phyloP scores from a whole-genome alignment of 2,888 invertebrate species.

The Galerucella pusilla region DNA sequence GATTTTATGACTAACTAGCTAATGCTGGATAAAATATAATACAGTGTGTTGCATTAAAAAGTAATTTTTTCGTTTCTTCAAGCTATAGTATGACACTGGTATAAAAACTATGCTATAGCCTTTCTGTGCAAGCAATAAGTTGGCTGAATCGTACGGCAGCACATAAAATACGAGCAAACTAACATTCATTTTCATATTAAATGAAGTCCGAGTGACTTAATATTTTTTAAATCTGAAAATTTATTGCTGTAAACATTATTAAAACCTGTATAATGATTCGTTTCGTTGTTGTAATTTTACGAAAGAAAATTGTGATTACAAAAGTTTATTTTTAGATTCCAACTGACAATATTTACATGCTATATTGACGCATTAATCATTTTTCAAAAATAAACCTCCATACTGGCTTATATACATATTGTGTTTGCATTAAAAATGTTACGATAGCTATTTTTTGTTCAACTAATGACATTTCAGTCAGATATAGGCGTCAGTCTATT shows the following conservation, averaged over 20 bases:
- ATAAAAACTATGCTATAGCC: too few species aligned
- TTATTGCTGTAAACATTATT: neutral
- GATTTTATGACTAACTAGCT: too few species aligned
- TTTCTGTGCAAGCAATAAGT: too few species aligned
- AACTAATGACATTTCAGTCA: neutral
- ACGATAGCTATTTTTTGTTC: neutral
- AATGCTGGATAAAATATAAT: too few species aligned
- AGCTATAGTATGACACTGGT: too few species aligned
- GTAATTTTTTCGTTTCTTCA: too few species aligned
- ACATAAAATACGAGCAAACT: too few species aligned
- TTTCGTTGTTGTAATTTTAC: neutral
- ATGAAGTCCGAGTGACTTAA: neutral
- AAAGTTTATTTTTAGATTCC: slow-evolving; percentile 6
- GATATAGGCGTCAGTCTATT: too few species aligned
- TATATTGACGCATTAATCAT: neutral
- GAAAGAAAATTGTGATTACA: slow-evolving; percentile 7
- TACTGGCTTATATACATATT: neutral
- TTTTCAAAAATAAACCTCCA: slow-evolving; percentile 6
- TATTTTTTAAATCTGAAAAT: neutral
- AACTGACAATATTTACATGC: slow-evolving; percentile 15
- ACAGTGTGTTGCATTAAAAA: too few species aligned
- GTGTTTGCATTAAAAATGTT: neutral
- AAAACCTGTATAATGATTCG: neutral
- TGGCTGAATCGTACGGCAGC: too few species aligned
- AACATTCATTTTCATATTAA: too few species aligned